These are phyloP conservation scores for Globicephala melas DNA, from an alignment of 2,113 vertebrate genomes.

Conservation along the genomic window DNA sequence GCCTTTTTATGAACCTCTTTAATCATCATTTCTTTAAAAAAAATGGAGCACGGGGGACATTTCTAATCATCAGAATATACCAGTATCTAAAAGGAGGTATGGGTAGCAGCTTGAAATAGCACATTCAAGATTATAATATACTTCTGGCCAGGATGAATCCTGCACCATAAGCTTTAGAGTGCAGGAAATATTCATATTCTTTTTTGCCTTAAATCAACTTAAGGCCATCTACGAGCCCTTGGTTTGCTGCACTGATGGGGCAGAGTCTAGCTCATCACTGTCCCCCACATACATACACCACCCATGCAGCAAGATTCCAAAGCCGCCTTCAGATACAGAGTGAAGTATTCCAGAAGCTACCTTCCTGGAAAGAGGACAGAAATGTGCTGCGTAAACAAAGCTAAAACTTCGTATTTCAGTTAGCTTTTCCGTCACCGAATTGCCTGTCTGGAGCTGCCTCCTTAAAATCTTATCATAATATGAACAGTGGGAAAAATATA, in stretches of 20 bases:
- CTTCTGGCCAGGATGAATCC: not conserved
- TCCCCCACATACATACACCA: rapidly evolving
- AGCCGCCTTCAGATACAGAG: not conserved
- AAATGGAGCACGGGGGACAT: not conserved
- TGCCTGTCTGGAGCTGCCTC: not conserved
- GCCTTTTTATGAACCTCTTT: not conserved
- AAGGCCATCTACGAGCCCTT: not conserved
- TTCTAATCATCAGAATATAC: not conserved
- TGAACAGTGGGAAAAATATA: not conserved
- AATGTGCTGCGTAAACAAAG: no score
- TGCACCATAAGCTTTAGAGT: not conserved
- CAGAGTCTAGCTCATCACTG: rapidly evolving
- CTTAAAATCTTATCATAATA: not conserved
- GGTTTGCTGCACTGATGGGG: no score
- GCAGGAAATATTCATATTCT: not conserved
- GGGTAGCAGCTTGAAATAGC: not conserved
- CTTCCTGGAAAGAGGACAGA: not conserved
- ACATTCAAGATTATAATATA: not conserved
- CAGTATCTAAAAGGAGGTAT: not conserved
- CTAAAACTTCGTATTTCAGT: no score
- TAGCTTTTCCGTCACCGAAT: not conserved
- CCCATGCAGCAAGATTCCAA: not conserved
- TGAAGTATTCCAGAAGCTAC: no score
- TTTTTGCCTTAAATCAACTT: not conserved
- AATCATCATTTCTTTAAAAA: not conserved